Conservation (phyloP, 92 coral and sea anemone genomes). For the Chrysogorgia sp. region DNA sequence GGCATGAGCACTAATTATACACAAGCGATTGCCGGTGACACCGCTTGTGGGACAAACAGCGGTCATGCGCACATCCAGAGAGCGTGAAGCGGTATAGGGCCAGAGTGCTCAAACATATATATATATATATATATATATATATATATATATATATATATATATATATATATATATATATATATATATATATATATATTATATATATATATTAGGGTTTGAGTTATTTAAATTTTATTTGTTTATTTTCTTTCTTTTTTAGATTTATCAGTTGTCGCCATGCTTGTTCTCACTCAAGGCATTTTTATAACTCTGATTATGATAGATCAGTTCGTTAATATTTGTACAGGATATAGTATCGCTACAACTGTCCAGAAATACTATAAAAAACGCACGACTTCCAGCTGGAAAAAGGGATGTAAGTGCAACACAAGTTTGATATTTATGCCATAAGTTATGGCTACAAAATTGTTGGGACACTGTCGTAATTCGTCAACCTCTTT, state of each 20-base stretch:
- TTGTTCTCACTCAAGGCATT: conserved; percentile 54
- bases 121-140: no score
- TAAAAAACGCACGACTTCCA: not conserved
- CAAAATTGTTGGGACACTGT: no score
- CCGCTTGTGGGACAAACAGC: no score
- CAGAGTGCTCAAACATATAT: no score
- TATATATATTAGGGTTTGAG: not conserved
- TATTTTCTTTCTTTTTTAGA: conserved; percentile 40
- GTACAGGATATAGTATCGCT: conserved; percentile 6
- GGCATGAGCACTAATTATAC: no score
- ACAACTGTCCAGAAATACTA: not conserved
- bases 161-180: not conserved
- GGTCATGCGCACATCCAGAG: no score
- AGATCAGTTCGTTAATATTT: conserved; percentile 61
- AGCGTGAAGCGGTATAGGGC: no score
- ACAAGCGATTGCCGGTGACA: no score
- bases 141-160: no score
- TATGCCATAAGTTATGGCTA: no score
- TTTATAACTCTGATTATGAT: conserved; percentile 55
- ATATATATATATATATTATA: not conserved
- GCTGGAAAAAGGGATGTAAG: conserved; percentile 31
- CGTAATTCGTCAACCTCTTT: no score
- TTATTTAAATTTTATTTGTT: not conserved
- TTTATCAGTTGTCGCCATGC: conserved; percentile 48
- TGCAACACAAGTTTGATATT: no score